These are phyloP conservation scores for Rhynchopsitta pachyrhyncha DNA, from an alignment of 2,113 vertebrate genomes.

Conservation along the genomic window DNA sequence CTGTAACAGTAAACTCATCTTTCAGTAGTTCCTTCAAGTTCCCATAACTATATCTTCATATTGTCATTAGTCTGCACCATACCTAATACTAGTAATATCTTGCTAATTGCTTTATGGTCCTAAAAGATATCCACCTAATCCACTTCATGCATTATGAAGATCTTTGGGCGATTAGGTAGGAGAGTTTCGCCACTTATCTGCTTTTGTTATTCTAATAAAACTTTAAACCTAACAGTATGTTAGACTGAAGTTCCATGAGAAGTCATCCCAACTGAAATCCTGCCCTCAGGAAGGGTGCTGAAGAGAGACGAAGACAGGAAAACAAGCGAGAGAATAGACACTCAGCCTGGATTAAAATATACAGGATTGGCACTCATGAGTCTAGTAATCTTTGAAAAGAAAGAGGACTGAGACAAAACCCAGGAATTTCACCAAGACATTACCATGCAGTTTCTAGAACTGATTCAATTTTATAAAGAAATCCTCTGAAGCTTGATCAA, in stretches of 20 bases:
- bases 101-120: neutral
- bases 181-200: neutral
- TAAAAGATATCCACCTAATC: neutral
- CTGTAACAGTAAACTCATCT: neutral
- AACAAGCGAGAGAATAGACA: neutral
- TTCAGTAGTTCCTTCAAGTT: neutral
- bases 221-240: neutral
- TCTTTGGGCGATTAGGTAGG: neutral
- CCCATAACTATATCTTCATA: neutral
- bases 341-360: neutral
- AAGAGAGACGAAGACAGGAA: neutral
- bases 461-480: neutral
- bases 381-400: neutral
- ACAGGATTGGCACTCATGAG: neutral
- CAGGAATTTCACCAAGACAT: neutral
- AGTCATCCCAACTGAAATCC: neutral
- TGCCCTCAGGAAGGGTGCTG: neutral
- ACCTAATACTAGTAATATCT: neutral
- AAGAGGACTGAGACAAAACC: neutral
- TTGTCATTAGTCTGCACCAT: neutral
- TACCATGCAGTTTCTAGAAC: neutral
- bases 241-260: neutral
- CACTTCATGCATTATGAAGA: neutral
- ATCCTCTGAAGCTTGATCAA: neutral
- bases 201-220: neutral